Evolutionary conservation across 1,140 invertebrate genomes (phyloP), one percentile per base, ranked within the genome.

Genomic region (Psix sp.): DNA sequence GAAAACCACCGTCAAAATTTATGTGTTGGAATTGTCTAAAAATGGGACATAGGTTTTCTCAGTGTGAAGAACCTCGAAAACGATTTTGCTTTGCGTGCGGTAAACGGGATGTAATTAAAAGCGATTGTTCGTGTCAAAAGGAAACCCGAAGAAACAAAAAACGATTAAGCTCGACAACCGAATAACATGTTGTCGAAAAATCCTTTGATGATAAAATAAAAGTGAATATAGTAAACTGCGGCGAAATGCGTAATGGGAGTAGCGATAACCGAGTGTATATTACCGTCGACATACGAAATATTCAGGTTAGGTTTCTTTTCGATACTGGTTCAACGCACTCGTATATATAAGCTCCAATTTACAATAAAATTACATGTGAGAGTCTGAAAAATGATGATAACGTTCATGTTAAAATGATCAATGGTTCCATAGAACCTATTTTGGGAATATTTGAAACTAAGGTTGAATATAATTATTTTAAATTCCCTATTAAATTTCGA

Each of bases 361-460:
- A 24, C 9, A 24, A 9, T 5, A 24, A 24, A 24, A 24, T 24
- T 9, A 24, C 21, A 24, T 4, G 21, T 24, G 9, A 24, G 9
- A 24, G n/a, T 11, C 9, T 10, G 39, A 31, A 3, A 52, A 11
- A 14, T 63, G n/a, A 63, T 24, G 21, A 24, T 4, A 9, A 24
- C 7, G 26, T 29, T 29, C 26, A 36, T 11, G 49, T 52, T 38
- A 17, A 9, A n/a, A 39, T 52, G 49, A 36, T 36, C 3, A 52
- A 52, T 29, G 49, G 36, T 29, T 3, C 24, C 6, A 5, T 5
- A 5, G 54, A 57, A 24, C 33, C 48, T 4, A 38, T 51, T 38
- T 38, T 51, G 6, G 48, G 48, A 21, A 15, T 40, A 0, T 18
- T 21, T 20, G 15, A 21, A 5, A 15, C 20, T n/a, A 11, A 11